Percentiles rank a stretch among this genome's conserved stretches.
These are phyloP conservation scores for Invenusta paracnida DNA, from an alignment of 2,888 invertebrate species.

Conservation along the genomic window DNA sequence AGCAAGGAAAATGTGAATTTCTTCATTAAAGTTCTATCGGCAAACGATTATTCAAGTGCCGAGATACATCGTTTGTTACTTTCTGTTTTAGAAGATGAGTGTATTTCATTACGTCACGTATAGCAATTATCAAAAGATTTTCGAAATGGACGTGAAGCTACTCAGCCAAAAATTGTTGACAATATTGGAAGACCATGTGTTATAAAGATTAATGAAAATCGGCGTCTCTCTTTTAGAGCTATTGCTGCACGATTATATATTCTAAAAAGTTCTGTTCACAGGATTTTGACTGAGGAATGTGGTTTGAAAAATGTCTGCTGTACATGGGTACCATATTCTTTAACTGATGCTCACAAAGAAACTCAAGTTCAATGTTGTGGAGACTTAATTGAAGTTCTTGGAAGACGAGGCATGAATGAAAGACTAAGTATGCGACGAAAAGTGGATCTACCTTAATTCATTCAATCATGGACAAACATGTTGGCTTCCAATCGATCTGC, in stretches of 20 bases:
- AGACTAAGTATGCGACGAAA: not conserved
- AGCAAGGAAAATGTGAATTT: too few relatives aligned
- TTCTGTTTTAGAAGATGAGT: too few relatives aligned
- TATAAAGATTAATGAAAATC: conserved; percentile 25
- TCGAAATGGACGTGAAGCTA: conserved; percentile 27
- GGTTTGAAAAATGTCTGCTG: not conserved
- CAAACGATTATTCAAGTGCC: too few relatives aligned
- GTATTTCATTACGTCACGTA: too few relatives aligned
- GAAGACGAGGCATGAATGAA: not conserved
- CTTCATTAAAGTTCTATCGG: too few relatives aligned
- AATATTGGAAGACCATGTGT: conserved; percentile 26
- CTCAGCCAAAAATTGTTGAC: conserved; percentile 19
- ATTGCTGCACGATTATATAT: not conserved
- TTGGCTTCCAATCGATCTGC: not conserved
- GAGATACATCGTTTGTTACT: too few relatives aligned
- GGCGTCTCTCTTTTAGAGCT: not conserved
- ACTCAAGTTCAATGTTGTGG: not conserved
- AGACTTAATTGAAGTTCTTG: not conserved
- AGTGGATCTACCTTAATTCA: not conserved
- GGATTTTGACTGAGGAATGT: conserved; percentile 14
- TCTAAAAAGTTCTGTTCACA: conserved; percentile 12
- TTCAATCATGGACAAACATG: not conserved
- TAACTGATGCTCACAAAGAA: not conserved
- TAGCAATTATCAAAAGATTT: conserved; percentile 4
- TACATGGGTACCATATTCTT: not conserved